Evolutionary conservation across 2,888 invertebrate species (phyloP).

Genomic region (Tachina lurida): DNA sequence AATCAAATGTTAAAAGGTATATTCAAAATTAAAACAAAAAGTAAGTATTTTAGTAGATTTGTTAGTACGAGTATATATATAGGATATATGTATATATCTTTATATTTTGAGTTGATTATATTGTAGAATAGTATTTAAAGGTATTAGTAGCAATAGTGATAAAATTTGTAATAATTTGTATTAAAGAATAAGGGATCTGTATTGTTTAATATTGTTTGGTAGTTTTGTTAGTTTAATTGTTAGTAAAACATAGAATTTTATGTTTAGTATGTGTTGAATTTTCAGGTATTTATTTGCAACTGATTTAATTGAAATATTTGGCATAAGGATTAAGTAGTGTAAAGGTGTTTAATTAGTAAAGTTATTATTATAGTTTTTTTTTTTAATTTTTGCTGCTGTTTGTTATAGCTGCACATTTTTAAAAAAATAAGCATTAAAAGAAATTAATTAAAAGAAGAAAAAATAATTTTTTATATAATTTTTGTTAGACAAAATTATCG

Average conservation of each 20-base stretch:
- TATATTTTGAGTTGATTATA: conserved; percentile 22
- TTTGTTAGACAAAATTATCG: conserved; percentile 73
- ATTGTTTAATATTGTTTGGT: conserved; percentile 20
- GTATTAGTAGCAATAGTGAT: conserved; percentile 8
- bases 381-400: conserved; percentile 58
- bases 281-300: conserved; percentile 27
- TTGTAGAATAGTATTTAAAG: conserved; percentile 10
- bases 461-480: conserved; percentile 25
- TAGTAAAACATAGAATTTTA: conserved; percentile 6
- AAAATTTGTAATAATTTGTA: background rate
- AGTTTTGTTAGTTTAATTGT: conserved; percentile 5
- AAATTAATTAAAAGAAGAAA: conserved; percentile 41
- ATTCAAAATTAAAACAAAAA: conserved; percentile 15
- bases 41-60: conserved; percentile 12
- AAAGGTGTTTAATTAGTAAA: conserved; percentile 45
- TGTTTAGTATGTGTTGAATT: conserved; percentile 15
- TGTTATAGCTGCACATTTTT: conserved; percentile 56
- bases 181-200: conserved; percentile 1
- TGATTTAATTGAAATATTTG: conserved; percentile 36
- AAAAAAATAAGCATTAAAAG: conserved; percentile 41
- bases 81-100: conserved; percentile 28
- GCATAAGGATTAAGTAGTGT: conserved; percentile 37
- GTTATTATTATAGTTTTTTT: conserved; percentile 38
- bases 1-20: conserved; percentile 10
- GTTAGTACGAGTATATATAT: no score